A percentile compares a stretch with the other conserved stretches of the same genome.
phyloP scores from a whole-genome alignment of 2,888 invertebrate genomes.

The Habroteleia sp. region DNA sequence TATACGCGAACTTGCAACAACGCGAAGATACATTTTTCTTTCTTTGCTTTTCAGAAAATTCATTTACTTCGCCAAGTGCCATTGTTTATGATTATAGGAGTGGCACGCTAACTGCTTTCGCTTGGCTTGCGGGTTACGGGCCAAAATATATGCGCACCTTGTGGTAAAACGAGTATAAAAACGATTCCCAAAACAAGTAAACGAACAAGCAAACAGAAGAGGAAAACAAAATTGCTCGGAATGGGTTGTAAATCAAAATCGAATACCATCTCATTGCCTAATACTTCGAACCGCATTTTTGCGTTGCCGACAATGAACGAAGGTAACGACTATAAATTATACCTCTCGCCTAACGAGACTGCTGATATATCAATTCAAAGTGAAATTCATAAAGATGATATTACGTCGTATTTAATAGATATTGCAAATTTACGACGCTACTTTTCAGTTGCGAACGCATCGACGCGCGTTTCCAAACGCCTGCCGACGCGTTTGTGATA shows the following conservation, averaged over 20 bases:
- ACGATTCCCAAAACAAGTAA: conserved; percentile 1
- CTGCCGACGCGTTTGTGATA: conserved; percentile 33
- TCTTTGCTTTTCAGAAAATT: conserved; percentile 37
- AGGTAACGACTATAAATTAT: conserved; percentile 37
- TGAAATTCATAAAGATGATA: conserved; percentile 32
- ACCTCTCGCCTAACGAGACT: conserved; percentile 40
- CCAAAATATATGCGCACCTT: conserved; percentile 55
- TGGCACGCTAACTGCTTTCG: conserved; percentile 57
- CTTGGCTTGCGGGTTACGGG: conserved; percentile 62
- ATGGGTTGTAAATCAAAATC: conserved; percentile 44
- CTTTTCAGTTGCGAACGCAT: conserved; percentile 37
- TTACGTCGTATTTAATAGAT: conserved; percentile 11
- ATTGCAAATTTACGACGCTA: conserved; percentile 42
- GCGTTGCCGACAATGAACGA: conserved; percentile 20
- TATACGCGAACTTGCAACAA: conserved; percentile 39
- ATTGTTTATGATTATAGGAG: conserved; percentile 46
- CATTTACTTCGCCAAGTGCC: conserved; percentile 56
- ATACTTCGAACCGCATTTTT: conserved; percentile 25
- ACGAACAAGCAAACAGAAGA: conserved; percentile 3
- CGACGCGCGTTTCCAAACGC: conserved; percentile 8
- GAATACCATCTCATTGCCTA: conserved; percentile 30
- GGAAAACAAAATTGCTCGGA: conserved; percentile 12
- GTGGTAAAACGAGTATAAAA: conserved; percentile 29
- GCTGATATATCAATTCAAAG: conserved; percentile 26
- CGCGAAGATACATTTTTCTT: conserved; percentile 36